Base-by-base conservation (phyloP, 2,888 invertebrate species). In the Nymphalis polychloros region DNA sequence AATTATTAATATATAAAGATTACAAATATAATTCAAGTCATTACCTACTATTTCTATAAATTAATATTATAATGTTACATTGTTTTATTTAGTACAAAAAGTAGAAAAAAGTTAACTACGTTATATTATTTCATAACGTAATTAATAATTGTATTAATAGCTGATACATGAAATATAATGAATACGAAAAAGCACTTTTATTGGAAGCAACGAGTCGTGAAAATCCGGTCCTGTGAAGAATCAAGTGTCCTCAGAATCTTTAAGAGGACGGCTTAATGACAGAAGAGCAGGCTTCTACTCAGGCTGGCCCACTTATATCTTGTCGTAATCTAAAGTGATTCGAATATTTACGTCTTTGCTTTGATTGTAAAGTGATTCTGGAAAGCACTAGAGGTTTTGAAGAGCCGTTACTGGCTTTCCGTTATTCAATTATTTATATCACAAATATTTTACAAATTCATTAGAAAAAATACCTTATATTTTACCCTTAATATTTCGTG, bases 181-280 rank as follows among this genome's bases (percentile, higher is more conserved):
- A 41, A 41, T 57, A 57, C 57, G 8, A 19, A 57, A 57, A 41
- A 19, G 41, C 67, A 65, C 59, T 57, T 62, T 72, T 68, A 72
- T 81, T 79, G 83, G 81, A 83, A 84, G 76, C 82, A 83, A 84
- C 81, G 81, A 79, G 79, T 79, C 84, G 83, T 84, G 82, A 86
- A 84, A 86, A 83, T 85, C 81, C 81, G 82, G 81, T 82, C 80
- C 81, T 81, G 82, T 83, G 83, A 87, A 81, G 84, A 82, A 83
- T 85, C 83, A 77, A 89, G 88, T 68, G 79, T 74, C 64, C 88
- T 89, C 72, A 65, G 80, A 76, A 71, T 81, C 79, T 81, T 59
- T 31, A 81, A 81, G 83, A 81, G 85, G 80, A 77, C 80, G 80
- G 79, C 80, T 83, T 87, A 86, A 86, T 85, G 79, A 83, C 64